Conservation (phyloP, 2,888 invertebrate genomes). For the Torymus tubicola region DNA sequence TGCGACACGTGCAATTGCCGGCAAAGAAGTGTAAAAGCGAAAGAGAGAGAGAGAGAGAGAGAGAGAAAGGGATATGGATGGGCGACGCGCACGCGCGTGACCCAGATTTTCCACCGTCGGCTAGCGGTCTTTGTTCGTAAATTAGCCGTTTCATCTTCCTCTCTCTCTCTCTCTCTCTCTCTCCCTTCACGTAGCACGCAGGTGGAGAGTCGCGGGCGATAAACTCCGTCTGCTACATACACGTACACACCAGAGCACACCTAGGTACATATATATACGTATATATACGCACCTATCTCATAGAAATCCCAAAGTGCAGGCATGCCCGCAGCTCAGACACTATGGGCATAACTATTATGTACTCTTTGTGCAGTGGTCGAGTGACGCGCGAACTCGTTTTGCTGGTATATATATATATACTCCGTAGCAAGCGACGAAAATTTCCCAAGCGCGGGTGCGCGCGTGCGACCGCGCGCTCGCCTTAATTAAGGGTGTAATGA, state of each 20-base stretch:
- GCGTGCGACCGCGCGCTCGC: not conserved
- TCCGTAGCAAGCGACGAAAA: no score
- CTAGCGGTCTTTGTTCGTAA: slow-evolving; percentile 37
- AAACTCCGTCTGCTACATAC: not conserved
- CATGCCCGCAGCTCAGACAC: no score
- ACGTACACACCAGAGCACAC: no score
- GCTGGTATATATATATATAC: no score
- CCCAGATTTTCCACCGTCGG: slow-evolving; percentile 47
- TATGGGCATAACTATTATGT: no score
- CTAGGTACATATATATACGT: no score
- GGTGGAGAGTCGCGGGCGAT: slow-evolving; percentile 18
- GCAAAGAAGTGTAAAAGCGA: slow-evolving; percentile 1
- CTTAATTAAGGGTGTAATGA: slow-evolving; percentile 36
- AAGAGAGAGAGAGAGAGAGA: slow-evolving; percentile 23
- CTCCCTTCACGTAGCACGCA: not conserved
- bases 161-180: not conserved
- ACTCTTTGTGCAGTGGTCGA: no score
- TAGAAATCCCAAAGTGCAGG: no score
- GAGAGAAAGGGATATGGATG: slow-evolving; percentile 1
- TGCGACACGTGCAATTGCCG: slow-evolving; percentile 45
- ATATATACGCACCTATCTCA: no score
- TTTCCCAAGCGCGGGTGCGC: no score
- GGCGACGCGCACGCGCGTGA: slow-evolving; percentile 3
- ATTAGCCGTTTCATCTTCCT: slow-evolving; percentile 52
- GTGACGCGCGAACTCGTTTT: no score